Conservation (phyloP, 2,113 vertebrate genomes). For the Pteronura brasiliensis region DNA sequence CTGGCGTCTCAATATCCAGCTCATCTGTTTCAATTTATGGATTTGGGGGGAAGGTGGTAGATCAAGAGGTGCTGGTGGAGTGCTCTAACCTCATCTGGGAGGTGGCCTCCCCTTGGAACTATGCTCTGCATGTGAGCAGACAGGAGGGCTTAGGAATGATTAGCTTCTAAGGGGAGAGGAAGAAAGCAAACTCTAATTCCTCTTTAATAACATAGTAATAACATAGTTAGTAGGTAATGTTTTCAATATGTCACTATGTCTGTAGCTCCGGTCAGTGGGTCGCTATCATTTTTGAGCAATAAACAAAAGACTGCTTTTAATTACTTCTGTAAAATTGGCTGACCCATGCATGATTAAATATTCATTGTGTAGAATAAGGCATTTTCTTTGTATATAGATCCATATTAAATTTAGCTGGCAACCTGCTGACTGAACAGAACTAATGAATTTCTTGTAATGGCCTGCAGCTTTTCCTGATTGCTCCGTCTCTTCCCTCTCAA, state of each 20-base stretch:
- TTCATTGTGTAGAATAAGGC: slow-evolving; percentile 91
- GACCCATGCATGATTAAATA: slow-evolving; percentile 91
- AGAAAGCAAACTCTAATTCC: slow-evolving; percentile 57
- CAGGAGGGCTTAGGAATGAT: slow-evolving; percentile 60
- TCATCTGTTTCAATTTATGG: neutral
- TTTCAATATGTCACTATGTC: slow-evolving; percentile 85
- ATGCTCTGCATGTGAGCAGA: neutral
- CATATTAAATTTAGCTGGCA: slow-evolving; percentile 87
- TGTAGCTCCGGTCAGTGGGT: slow-evolving; percentile 85
- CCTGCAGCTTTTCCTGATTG: slow-evolving; percentile 59
- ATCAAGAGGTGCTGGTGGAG: neutral
- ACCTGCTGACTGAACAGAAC: slow-evolving; percentile 85
- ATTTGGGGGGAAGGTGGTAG: neutral
- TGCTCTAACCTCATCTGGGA: neutral
- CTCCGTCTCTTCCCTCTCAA: neutral
- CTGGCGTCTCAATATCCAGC: neutral
- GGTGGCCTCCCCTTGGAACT: neutral
- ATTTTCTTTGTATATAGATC: slow-evolving; percentile 90
- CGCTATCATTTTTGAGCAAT: slow-evolving; percentile 82
- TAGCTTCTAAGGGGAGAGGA: slow-evolving; percentile 32
- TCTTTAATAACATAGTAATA: slow-evolving; percentile 74
- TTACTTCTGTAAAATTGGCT: slow-evolving; percentile 92
- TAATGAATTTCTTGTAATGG: slow-evolving; percentile 84
- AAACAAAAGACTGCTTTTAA: slow-evolving; percentile 91
- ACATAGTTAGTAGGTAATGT: slow-evolving; percentile 84